Conservation (phyloP, 2,797 vertebrate genomes). For the Aselliscus stoliczkanus region DNA sequence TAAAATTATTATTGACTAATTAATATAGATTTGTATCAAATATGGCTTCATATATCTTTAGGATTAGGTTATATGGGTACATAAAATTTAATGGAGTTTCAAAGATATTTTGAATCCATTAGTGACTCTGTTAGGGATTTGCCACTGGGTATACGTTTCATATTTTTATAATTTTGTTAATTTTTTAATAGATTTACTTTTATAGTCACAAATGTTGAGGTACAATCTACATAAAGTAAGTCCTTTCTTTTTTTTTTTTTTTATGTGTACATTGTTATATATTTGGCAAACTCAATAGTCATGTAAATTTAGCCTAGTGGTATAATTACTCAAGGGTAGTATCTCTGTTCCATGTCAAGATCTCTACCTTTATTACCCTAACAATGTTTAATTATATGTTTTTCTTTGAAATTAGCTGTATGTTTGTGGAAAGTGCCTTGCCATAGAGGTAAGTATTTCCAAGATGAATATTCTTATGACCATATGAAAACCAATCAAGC, state of each 20-base stretch:
- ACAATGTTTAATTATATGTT: background rate
- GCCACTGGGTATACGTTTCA: background rate
- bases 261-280: background rate
- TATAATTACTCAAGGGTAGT: background rate
- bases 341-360: background rate
- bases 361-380: background rate
- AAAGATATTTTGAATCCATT: background rate
- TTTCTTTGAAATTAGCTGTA: slow-evolving; percentile 7
- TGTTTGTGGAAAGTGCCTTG: background rate
- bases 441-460: background rate
- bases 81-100: background rate
- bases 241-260: background rate
- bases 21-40: background rate
- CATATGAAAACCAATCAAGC: background rate
- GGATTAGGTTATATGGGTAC: background rate
- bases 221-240: background rate
- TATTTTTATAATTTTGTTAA: background rate
- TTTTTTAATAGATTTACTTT: background rate
- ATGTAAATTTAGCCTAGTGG: background rate
- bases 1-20: background rate
- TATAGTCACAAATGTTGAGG: background rate
- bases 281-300: background rate
- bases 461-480: background rate
- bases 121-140: background rate
- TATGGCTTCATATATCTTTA: background rate